Evolutionary conservation across 2,113 vertebrate species (phyloP).

Genomic region (Hydrolagus affinis): DNA sequence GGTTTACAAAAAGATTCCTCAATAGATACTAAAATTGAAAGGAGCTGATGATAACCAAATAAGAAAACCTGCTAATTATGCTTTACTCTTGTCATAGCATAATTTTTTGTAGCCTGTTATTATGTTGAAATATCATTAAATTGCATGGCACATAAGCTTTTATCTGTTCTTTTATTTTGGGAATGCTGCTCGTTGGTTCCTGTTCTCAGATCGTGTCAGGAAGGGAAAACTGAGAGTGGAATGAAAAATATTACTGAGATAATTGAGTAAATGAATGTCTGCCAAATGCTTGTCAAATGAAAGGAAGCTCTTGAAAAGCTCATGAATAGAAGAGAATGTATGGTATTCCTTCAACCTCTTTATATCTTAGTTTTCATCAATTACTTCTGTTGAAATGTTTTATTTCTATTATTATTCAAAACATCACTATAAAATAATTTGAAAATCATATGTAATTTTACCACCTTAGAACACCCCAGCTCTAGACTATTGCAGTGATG

Average conservation of each 20-base stretch:
- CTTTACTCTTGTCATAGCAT: background rate
- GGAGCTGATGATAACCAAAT: constrained; percentile 7
- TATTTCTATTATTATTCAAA: constrained; percentile 45
- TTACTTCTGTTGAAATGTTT: constrained; percentile 41
- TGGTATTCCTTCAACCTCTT: background rate
- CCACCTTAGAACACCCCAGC: background rate
- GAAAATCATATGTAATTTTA: constrained; percentile 36
- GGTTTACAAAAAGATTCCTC: background rate
- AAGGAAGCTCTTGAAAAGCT: background rate
- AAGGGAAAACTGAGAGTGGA: background rate
- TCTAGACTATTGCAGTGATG: background rate
- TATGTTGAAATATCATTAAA: constrained; percentile 7
- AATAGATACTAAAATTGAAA: constrained; percentile 2
- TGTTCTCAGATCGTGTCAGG: background rate
- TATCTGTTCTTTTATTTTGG: constrained; percentile 23
- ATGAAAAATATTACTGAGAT: background rate
- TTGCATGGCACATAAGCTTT: background rate
- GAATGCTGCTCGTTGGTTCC: background rate
- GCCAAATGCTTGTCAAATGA: background rate
- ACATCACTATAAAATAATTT: constrained; percentile 42
- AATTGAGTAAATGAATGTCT: background rate
- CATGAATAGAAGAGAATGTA: background rate
- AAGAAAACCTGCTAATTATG: background rate
- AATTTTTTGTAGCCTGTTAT: constrained; percentile 1
- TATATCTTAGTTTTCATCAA: background rate